A percentile compares a stretch with the other conserved stretches of the same genome.
These are phyloP conservation scores for Austrofundulus limnaeus DNA, from an alignment of 2,113 vertebrate species.

Conservation along the genomic window DNA sequence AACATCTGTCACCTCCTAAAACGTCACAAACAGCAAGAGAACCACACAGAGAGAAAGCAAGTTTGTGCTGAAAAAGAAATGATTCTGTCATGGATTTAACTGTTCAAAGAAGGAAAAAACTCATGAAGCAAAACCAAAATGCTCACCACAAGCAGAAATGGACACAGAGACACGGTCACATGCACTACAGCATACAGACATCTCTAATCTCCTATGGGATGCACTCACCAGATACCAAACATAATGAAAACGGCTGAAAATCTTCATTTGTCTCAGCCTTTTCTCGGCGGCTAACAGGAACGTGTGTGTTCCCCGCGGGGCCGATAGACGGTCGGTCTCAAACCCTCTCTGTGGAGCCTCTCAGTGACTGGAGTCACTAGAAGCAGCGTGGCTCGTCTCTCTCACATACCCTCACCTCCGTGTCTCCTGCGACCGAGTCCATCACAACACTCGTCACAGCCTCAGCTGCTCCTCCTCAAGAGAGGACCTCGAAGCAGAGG, in stretches of 20 bases:
- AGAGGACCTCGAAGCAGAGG: slow-evolving; percentile 40
- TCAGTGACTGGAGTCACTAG: slow-evolving; percentile 20
- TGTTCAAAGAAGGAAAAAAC: background rate
- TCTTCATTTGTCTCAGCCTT: slow-evolving; percentile 75
- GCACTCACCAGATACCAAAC: slow-evolving; percentile 89
- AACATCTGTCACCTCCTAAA: slow-evolving; percentile 70
- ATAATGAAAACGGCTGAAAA: slow-evolving; percentile 87
- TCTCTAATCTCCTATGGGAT: background rate
- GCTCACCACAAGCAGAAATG: background rate
- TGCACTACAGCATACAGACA: background rate
- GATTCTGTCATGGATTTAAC: background rate
- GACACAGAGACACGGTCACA: background rate
- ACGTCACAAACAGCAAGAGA: slow-evolving; percentile 59
- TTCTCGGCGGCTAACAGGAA: background rate
- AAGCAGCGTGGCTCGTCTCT: slow-evolving; percentile 15
- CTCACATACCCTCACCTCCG: slow-evolving; percentile 35
- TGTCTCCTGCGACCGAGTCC: slow-evolving; percentile 11
- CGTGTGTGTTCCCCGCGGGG: background rate
- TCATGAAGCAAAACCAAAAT: slow-evolving; percentile 17
- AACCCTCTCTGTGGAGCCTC: slow-evolving; percentile 43
- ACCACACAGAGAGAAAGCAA: slow-evolving; percentile 44
- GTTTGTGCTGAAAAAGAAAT: slow-evolving; percentile 23
- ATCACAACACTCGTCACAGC: slow-evolving; percentile 35
- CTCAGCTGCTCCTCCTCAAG: slow-evolving; percentile 48
- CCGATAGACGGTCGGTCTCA: slow-evolving; percentile 3